A percentile compares a stretch with the other conserved stretches of the same genome.
phyloP scores from a whole-genome alignment of 2,888 invertebrate genomes.

The Drosophila cognata region DNA sequence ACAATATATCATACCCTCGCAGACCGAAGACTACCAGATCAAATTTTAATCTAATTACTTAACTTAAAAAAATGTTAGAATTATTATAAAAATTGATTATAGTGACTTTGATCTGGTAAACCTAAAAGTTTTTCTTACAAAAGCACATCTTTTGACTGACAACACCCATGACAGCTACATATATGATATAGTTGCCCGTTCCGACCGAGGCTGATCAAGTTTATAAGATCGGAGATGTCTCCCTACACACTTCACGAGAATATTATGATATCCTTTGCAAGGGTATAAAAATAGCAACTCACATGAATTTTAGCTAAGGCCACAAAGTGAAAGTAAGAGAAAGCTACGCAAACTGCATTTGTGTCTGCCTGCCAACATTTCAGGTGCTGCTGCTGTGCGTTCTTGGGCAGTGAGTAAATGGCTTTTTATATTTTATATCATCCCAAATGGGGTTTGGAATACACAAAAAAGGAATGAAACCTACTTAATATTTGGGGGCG shows the following conservation, averaged over 20 bases:
- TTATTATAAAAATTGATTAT: neutral
- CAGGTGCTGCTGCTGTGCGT: constrained; percentile 13
- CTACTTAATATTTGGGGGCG: constrained; percentile 52
- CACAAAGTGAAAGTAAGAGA: constrained; percentile 47
- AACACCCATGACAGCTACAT: neutral
- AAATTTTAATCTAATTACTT: neutral
- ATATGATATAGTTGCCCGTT: neutral
- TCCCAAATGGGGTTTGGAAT: constrained; percentile 45
- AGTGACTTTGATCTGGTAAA: neutral
- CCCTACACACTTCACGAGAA: neutral
- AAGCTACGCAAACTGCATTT: constrained; percentile 59
- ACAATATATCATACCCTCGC: neutral
- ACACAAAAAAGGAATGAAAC: constrained; percentile 44
- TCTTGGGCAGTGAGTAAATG: constrained; percentile 30
- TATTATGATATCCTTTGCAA: neutral
- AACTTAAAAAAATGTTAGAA: neutral
- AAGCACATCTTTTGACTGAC: neutral
- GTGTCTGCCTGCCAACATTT: constrained; percentile 35
- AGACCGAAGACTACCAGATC: neutral
- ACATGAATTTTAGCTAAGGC: constrained; percentile 15
- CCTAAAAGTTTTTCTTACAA: accelerated
- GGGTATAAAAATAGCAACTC: neutral
- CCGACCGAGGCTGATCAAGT: neutral
- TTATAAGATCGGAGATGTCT: no score
- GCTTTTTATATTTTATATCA: constrained; percentile 33